Percentiles rank a stretch among this genome's conserved stretches.
These are phyloP conservation scores for Sakesphorus luctuosus DNA, from an alignment of 2,113 vertebrate species.

Conservation along the genomic window DNA sequence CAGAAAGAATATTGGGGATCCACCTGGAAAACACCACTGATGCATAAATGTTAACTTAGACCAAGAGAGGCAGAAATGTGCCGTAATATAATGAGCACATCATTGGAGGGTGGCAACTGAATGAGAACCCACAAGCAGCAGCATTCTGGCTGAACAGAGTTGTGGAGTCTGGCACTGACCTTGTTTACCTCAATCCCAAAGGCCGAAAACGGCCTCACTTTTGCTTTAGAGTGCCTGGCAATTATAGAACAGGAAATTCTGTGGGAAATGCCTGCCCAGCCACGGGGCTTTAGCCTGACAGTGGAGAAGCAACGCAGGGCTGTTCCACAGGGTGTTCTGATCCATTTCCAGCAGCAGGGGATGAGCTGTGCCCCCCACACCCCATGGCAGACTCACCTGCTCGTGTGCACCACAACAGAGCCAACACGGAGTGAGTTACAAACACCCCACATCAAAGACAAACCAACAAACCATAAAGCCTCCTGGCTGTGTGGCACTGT, in stretches of 20 bases:
- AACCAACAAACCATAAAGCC: neutral
- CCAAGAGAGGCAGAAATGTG: neutral
- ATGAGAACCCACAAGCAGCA: neutral
- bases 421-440: fast-evolving
- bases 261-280: neutral
- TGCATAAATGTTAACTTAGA: fast-evolving
- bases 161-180: neutral
- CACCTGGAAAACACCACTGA: neutral
- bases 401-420: fast-evolving
- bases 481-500: fast-evolving
- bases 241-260: neutral
- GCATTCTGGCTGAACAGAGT: neutral
- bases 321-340: neutral
- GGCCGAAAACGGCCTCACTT: neutral
- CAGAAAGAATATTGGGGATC: neutral
- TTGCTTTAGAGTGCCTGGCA: neutral
- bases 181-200: neutral
- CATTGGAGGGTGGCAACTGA: neutral
- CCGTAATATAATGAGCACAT: fast-evolving
- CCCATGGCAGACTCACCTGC: neutral
- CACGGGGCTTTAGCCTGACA: fast-evolving
- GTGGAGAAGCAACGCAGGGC: fast-evolving
- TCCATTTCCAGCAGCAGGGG: neutral
- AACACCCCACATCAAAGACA: neutral
- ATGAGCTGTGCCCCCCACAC: neutral